Conservation (phyloP, 2,888 invertebrate genomes). For the Mechanitis messenoides region DNA sequence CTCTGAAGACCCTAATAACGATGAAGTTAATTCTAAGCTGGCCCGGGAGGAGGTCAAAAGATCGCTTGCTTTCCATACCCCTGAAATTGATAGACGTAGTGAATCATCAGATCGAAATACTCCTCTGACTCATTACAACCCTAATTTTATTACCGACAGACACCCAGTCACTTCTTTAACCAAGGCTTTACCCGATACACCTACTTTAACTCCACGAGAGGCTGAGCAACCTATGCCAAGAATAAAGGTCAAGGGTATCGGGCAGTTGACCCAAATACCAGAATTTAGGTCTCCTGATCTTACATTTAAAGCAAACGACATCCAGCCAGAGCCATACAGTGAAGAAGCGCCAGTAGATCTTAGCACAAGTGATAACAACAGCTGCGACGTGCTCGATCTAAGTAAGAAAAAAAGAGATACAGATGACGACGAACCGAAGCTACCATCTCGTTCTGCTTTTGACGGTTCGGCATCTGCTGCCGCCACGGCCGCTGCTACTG, state of each 20-base stretch:
- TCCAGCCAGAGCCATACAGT: constrained; percentile 58
- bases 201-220: constrained; percentile 54
- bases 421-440: constrained; percentile 56
- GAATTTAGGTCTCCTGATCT: constrained; percentile 63
- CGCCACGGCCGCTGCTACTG: constrained; percentile 59
- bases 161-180: constrained; percentile 61
- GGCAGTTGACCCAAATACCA: constrained; percentile 76
- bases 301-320: constrained; percentile 51
- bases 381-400: constrained; percentile 85
- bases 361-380: constrained; percentile 76
- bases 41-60: constrained; percentile 75
- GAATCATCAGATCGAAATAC: constrained; percentile 62
- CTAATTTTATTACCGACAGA: constrained; percentile 66
- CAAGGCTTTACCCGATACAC: constrained; percentile 57
- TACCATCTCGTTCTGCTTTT: constrained; percentile 64
- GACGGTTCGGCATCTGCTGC: constrained; percentile 59
- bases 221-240: constrained; percentile 59
- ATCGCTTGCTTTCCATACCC: constrained; percentile 73
- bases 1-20: constrained; percentile 88
- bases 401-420: constrained; percentile 82
- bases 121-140: constrained; percentile 63
- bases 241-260: constrained; percentile 80
- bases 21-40: constrained; percentile 78
- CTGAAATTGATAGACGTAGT: constrained; percentile 66
- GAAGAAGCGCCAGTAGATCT: constrained; percentile 82